Conservation (phyloP, 2,888 invertebrate genomes). For the Melieria crassipennis region DNA sequence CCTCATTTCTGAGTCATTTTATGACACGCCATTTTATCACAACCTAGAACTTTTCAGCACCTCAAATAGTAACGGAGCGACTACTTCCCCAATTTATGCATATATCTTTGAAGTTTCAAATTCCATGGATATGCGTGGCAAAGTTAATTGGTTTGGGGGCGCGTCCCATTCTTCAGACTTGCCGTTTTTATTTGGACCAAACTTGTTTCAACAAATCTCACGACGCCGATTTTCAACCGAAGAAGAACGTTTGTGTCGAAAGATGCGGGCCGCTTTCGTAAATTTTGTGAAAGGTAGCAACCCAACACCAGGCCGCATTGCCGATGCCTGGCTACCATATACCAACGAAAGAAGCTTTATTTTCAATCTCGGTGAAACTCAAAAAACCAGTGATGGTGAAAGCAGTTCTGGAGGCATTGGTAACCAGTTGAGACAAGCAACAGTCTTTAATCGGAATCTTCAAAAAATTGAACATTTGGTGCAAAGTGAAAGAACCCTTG, state of each 20-base stretch:
- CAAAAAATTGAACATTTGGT: slow-evolving; percentile 57
- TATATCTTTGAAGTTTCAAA: slow-evolving; percentile 63
- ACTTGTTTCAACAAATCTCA: slow-evolving; percentile 73
- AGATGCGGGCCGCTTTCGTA: slow-evolving; percentile 67
- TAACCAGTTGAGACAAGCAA: not conserved
- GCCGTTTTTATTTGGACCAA: slow-evolving; percentile 74
- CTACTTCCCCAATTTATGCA: slow-evolving; percentile 49
- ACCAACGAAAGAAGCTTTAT: slow-evolving; percentile 60
- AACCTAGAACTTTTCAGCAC: slow-evolving; percentile 51
- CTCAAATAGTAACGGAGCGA: slow-evolving; percentile 24
- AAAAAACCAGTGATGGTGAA: not conserved
- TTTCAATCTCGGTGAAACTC: slow-evolving; percentile 57
- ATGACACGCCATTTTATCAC: slow-evolving; percentile 61
- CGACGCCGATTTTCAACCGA: slow-evolving; percentile 71
- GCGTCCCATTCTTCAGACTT: slow-evolving; percentile 76
- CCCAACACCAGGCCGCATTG: slow-evolving; percentile 68
- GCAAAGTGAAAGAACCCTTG: slow-evolving; percentile 26
- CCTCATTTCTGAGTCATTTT: slow-evolving; percentile 61
- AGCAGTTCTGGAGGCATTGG: too few species aligned
- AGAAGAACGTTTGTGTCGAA: slow-evolving; percentile 70
- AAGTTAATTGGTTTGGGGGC: slow-evolving; percentile 66
- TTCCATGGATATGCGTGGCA: slow-evolving; percentile 65
- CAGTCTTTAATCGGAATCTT: slow-evolving; percentile 34
- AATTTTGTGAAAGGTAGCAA: slow-evolving; percentile 71
- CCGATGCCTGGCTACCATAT: slow-evolving; percentile 72